Evolutionary conservation across 2,888 invertebrate species (phyloP).

Genomic region (Odontocerum albicorne): DNA sequence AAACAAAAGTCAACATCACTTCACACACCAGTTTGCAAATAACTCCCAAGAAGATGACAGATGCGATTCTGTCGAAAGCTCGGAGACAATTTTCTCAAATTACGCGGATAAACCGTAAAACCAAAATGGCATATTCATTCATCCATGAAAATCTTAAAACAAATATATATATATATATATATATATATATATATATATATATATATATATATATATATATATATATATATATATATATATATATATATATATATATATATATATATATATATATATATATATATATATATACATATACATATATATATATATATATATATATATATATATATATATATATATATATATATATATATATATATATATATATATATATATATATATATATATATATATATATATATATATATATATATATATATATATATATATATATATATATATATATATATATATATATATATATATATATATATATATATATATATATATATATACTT

Average conservation of each 20-base stretch:
- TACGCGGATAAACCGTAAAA: too few relatives aligned
- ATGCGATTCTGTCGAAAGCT: too few relatives aligned
- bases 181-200: background rate
- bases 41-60: too few relatives aligned
- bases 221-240: background rate
- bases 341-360: background rate
- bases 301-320: background rate
- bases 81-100: too few relatives aligned
- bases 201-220: background rate
- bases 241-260: background rate
- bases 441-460: background rate
- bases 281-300: background rate
- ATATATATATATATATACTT: background rate
- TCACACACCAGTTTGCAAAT: too few relatives aligned
- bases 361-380: background rate
- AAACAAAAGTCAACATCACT: too few relatives aligned
- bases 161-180: background rate
- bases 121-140: too few relatives aligned
- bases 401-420: background rate
- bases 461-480: background rate
- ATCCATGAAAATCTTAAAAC: too few relatives aligned
- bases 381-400: background rate
- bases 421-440: background rate
- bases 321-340: background rate
- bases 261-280: background rate